Evolutionary conservation across 2,113 vertebrate species (phyloP).

Genomic region (Chinchilla lanigera): DNA sequence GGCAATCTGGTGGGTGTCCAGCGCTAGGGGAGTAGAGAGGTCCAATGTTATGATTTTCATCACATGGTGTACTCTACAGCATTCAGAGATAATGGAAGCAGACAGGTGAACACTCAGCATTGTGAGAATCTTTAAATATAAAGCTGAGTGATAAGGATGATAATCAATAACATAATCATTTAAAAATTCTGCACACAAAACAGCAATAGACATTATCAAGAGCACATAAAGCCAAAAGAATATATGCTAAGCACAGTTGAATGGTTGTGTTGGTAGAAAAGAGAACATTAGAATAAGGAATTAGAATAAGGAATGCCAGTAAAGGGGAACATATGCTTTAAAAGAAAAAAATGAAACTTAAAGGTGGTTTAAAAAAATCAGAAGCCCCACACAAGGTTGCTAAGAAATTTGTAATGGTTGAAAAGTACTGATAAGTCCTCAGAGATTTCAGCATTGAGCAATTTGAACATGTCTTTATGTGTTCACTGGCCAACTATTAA

Average conservation of each 20-base stretch:
- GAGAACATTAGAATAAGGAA: neutral
- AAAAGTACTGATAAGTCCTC: neutral
- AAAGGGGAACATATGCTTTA: neutral
- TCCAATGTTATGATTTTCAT: rapidly evolving
- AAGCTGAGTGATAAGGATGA: neutral
- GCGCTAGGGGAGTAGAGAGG: neutral
- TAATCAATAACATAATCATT: neutral
- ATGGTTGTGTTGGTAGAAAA: neutral
- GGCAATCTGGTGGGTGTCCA: neutral
- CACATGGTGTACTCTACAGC: no score
- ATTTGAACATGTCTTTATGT: neutral
- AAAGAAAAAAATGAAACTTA: conserved; percentile 8
- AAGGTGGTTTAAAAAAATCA: neutral
- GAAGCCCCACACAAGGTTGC: neutral
- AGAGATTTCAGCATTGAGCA: neutral
- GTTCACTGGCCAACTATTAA: neutral
- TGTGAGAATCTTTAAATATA: neutral
- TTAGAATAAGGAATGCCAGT: neutral
- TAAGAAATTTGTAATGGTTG: neutral
- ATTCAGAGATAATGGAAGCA: neutral
- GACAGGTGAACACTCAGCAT: neutral
- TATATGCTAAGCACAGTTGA: neutral
- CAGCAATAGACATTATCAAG: neutral
- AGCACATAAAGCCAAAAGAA: neutral
- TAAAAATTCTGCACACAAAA: neutral